These are phyloP conservation scores for Papio anubis DNA, from an alignment of 2,113 vertebrate species.

Conservation along the genomic window DNA sequence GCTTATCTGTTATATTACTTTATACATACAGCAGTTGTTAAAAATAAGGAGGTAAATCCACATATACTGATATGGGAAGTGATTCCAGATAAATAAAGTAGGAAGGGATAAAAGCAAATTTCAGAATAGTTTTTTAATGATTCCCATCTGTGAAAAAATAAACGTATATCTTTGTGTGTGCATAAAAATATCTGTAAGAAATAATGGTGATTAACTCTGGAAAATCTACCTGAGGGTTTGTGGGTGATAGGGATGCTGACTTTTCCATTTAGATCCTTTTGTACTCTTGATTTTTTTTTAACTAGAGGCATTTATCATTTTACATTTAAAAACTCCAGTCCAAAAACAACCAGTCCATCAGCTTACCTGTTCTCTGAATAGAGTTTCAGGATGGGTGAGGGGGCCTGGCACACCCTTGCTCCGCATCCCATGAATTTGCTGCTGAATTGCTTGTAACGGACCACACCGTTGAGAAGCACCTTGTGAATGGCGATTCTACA, in stretches of 20 bases:
- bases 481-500: fast-evolving
- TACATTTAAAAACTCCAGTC: background rate
- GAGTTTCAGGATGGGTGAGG: background rate
- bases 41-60: background rate
- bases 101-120: background rate
- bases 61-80: background rate
- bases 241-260: background rate
- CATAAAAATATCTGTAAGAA: background rate
- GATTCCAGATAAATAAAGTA: background rate
- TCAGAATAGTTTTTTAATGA: background rate
- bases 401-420: too few relatives aligned
- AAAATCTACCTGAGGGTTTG: background rate
- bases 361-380: background rate
- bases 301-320: background rate
- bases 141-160: background rate
- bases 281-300: background rate
- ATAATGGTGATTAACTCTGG: background rate
- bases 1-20: background rate
- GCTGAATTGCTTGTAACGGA: background rate
- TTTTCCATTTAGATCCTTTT: background rate
- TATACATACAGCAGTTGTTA: background rate
- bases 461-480: background rate
- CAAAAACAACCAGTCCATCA: background rate
- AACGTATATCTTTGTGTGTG: background rate
- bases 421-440: background rate